These are phyloP conservation scores for Hetaerina titia DNA, from an alignment of 2,888 invertebrate genomes.

Conservation along the genomic window DNA sequence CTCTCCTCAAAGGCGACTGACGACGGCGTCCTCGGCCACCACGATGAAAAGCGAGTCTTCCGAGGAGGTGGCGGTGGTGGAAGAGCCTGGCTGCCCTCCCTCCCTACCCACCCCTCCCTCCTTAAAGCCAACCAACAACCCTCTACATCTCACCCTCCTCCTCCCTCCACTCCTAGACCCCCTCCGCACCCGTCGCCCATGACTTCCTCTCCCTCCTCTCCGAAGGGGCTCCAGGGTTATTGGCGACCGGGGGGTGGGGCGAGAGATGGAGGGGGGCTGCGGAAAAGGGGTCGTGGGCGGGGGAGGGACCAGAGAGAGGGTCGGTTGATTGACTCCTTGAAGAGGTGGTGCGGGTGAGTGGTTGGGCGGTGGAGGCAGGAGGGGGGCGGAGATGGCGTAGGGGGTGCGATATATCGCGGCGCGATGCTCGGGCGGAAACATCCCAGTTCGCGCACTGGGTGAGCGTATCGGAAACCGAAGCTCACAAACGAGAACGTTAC, in stretches of 20 bases:
- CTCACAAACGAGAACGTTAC: neutral
- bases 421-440: neutral
- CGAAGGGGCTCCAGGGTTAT: neutral
- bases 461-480: neutral
- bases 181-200: neutral
- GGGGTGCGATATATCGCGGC: neutral
- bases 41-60: neutral
- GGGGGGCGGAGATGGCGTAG: no score
- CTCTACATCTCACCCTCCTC: neutral
- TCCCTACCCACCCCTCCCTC: neutral
- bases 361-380: neutral
- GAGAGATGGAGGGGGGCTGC: neutral
- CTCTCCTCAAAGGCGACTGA: neutral
- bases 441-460: neutral
- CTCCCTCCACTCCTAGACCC: neutral
- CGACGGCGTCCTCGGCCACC: neutral
- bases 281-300: neutral
- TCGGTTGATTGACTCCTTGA: neutral
- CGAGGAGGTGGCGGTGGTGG: neutral
- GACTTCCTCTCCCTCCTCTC: neutral
- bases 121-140: no score
- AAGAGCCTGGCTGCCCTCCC: neutral
- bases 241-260: neutral
- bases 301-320: neutral
- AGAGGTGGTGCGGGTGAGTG: neutral